These are phyloP conservation scores for Malurus leucopterus DNA, from an alignment of 2,797 vertebrate species.

Conservation along the genomic window DNA sequence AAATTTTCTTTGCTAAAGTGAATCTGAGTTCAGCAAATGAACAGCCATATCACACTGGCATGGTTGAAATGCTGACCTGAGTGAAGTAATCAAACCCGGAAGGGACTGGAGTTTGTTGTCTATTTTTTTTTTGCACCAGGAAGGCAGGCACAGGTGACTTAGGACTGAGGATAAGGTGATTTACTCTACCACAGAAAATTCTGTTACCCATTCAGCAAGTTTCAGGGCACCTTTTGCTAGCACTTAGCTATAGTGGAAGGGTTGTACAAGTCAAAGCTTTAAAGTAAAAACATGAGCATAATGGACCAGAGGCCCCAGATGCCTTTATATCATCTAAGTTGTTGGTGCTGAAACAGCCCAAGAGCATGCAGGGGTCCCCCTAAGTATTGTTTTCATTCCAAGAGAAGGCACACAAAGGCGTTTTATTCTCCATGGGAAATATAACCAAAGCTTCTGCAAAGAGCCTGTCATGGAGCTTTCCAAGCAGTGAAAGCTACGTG, in stretches of 20 bases:
- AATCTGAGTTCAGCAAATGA: background rate
- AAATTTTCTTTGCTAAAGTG: background rate
- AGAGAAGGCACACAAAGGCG: background rate
- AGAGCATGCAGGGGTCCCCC: background rate
- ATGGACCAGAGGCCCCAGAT: background rate
- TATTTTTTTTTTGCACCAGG: background rate
- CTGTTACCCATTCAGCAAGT: background rate
- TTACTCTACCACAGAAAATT: background rate
- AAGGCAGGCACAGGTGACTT: background rate
- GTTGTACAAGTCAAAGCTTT: background rate
- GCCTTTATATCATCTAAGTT: background rate
- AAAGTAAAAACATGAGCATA: background rate
- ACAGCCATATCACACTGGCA: background rate
- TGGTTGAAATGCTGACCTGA: background rate
- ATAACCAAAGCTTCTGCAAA: conserved; percentile 1
- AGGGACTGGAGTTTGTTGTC: background rate
- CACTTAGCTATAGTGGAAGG: background rate
- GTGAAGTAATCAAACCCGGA: background rate
- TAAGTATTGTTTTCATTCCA: background rate
- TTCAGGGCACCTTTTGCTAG: background rate
- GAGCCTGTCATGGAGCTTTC: background rate
- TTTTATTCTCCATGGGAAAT: conserved; percentile 11
- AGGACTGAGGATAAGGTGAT: background rate
- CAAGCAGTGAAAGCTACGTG: background rate
- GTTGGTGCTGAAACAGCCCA: background rate